phyloP scores from a whole-genome alignment of 2,888 invertebrate genomes.

The Anaspis maculata region DNA sequence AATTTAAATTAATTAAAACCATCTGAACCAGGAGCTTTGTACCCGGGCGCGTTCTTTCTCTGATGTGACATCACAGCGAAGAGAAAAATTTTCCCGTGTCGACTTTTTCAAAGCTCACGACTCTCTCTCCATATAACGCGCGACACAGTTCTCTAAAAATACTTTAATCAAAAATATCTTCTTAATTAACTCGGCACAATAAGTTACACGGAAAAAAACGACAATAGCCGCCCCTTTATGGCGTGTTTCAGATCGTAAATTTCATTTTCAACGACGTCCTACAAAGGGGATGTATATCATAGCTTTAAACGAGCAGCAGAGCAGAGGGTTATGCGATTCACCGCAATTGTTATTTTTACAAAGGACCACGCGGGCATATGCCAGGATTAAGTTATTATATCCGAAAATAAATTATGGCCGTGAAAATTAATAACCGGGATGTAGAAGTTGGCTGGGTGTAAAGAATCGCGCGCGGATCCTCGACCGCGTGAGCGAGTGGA shows the following conservation, averaged over 20 bases:
- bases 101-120: not conserved
- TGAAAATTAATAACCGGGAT: conserved; percentile 21
- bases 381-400: conserved; percentile 29
- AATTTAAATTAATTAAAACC: conserved; percentile 9
- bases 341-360: conserved; percentile 29
- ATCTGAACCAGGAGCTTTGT: not conserved
- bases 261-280: conserved; percentile 25
- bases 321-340: conserved; percentile 26
- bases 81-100: not conserved
- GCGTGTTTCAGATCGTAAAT: conserved; percentile 23
- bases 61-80: too few relatives aligned
- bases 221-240: conserved; percentile 14
- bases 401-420: conserved; percentile 24
- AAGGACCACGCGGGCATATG: conserved; percentile 26
- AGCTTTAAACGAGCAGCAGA: conserved; percentile 22
- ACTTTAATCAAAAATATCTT: conserved; percentile 8
- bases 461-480: too few relatives aligned
- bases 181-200: conserved; percentile 11
- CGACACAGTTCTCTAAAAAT: conserved; percentile 2
- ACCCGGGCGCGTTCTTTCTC: conserved; percentile 1
- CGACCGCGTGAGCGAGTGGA: too few relatives aligned
- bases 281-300: conserved; percentile 26
- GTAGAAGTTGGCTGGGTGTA: too few relatives aligned
- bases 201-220: conserved; percentile 11
- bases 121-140: too few relatives aligned